phyloP scores from a whole-genome alignment of 2,797 vertebrate species.

The Mormyrops boulengeri region DNA sequence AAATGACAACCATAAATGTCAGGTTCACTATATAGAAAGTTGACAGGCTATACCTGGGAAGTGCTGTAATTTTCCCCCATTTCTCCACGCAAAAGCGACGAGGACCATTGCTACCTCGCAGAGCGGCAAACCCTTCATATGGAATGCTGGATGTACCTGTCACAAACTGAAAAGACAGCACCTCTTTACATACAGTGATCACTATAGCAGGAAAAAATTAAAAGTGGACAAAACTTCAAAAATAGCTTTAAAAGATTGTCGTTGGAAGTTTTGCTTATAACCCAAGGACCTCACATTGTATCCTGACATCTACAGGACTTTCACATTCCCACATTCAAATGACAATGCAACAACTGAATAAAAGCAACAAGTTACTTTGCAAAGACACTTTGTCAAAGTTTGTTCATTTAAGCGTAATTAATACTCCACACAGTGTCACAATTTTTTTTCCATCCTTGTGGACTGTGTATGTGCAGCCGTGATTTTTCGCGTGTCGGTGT shows the following conservation, averaged over 20 bases:
- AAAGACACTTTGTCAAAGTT: background rate
- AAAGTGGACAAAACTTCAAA: background rate
- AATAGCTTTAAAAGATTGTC: background rate
- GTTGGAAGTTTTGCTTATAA: background rate
- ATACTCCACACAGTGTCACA: background rate
- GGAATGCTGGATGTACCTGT: constrained; percentile 95
- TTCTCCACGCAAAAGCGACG: constrained; percentile 95
- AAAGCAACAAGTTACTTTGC: background rate
- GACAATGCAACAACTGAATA: background rate
- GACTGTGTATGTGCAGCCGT: background rate
- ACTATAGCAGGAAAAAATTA: background rate
- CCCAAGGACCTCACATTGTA: background rate
- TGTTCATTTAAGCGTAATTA: background rate
- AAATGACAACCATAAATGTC: background rate
- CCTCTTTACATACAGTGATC: background rate
- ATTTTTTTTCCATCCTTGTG: background rate
- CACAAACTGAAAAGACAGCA: constrained; percentile 70
- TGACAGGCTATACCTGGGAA: constrained; percentile 73
- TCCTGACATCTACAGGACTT: background rate
- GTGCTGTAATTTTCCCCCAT: constrained; percentile 91
- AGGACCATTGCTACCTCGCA: constrained; percentile 91
- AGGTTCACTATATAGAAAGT: background rate
- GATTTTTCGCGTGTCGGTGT: background rate
- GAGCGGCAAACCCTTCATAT: constrained; percentile 91
- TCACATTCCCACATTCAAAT: background rate